These are phyloP conservation scores for Myripristis jacobus DNA, from an alignment of 2,797 vertebrate species.

Conservation along the genomic window DNA sequence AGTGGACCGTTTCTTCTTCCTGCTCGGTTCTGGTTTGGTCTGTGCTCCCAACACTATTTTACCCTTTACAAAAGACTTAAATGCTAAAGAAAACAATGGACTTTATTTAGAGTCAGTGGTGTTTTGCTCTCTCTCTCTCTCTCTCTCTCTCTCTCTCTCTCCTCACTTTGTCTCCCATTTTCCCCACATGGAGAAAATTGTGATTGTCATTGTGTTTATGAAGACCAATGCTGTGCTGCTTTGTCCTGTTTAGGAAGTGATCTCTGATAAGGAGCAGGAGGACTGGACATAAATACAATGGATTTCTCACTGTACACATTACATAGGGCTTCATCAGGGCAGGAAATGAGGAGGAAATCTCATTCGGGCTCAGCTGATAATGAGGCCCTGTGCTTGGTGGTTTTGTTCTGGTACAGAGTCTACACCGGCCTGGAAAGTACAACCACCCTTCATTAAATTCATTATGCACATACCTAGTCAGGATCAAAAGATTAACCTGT, in stretches of 20 bases:
- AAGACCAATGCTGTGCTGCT: slow-evolving; percentile 35
- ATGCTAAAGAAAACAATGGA: not conserved
- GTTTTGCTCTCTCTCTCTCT: not conserved
- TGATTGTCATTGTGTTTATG: not conserved
- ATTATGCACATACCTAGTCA: slow-evolving; percentile 57
- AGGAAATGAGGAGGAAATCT: too few relatives aligned
- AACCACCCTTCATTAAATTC: slow-evolving; percentile 58
- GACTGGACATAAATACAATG: slow-evolving; percentile 46
- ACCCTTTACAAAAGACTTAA: not conserved
- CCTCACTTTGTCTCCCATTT: too few relatives aligned
- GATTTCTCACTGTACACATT: slow-evolving; percentile 28
- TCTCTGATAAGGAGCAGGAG: slow-evolving; percentile 36
- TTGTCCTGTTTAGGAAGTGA: slow-evolving; percentile 30
- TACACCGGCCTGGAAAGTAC: slow-evolving; percentile 17
- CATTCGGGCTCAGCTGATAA: too few relatives aligned
- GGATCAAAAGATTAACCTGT: slow-evolving; percentile 70
- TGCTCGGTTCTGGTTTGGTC: not conserved
- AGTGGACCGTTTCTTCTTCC: too few relatives aligned
- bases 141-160: slow-evolving; percentile 3
- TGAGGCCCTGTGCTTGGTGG: not conserved
- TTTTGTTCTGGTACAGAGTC: slow-evolving; percentile 16
- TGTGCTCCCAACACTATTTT: not conserved
- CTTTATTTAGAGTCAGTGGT: not conserved
- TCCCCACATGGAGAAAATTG: too few relatives aligned
- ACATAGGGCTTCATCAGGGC: too few relatives aligned